A percentile compares a stretch with the other conserved stretches of the same genome.
Conservation (phyloP, 2,797 vertebrate species). For the Oreonectes daqikongensis region DNA sequence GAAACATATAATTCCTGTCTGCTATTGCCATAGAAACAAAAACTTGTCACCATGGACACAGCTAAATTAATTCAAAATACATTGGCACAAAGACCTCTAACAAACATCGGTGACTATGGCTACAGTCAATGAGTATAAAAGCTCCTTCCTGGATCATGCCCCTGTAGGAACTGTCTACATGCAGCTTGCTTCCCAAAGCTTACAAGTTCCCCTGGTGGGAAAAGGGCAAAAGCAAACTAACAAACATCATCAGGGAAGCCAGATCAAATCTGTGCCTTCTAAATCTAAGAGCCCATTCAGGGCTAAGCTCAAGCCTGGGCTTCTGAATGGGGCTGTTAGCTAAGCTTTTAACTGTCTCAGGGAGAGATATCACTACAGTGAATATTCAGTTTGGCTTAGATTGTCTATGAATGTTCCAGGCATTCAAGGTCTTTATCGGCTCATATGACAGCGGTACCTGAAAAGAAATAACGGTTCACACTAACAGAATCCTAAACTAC, state of each 20-base stretch:
- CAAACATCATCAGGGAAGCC: slow-evolving; percentile 50
- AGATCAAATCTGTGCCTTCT: slow-evolving; percentile 50
- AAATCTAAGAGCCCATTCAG: slow-evolving; percentile 46
- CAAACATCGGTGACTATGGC: slow-evolving; percentile 56
- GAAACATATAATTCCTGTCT: slow-evolving; percentile 57
- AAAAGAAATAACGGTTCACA: neutral
- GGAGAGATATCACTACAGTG: neutral
- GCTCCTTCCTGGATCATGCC: slow-evolving; percentile 45
- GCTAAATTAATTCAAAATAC: slow-evolving; percentile 60
- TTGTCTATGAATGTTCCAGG: slow-evolving; percentile 16
- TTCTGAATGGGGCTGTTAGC: slow-evolving; percentile 31
- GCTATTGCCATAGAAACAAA: slow-evolving; percentile 62
- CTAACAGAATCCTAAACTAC: neutral
- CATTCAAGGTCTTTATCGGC: neutral
- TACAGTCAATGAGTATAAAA: slow-evolving; percentile 52
- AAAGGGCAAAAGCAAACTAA: slow-evolving; percentile 51
- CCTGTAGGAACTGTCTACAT: slow-evolving; percentile 55
- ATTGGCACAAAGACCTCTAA: slow-evolving; percentile 56
- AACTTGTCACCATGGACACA: slow-evolving; percentile 62
- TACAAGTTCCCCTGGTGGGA: slow-evolving; percentile 58
- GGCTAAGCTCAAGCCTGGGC: slow-evolving; percentile 3
- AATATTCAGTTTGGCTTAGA: slow-evolving; percentile 17
- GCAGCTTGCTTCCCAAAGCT: slow-evolving; percentile 59
- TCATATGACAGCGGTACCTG: slow-evolving; percentile 10
- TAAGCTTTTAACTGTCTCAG: slow-evolving; percentile 16